Evolutionary conservation across 2,113 vertebrate species (phyloP).

Genomic region (Hippocampus abdominalis): DNA sequence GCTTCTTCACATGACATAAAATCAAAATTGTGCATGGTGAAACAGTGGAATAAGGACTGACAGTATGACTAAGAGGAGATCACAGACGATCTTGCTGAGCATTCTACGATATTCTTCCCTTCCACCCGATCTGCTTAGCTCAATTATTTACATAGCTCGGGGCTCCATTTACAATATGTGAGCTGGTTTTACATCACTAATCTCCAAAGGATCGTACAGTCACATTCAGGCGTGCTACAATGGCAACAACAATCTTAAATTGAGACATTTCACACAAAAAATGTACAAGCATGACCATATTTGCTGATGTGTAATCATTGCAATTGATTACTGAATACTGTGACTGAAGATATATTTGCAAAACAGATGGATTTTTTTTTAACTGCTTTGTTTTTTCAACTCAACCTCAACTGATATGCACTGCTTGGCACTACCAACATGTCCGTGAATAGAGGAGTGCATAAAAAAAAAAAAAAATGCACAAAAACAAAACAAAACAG

Average conservation of each 20-base stretch:
- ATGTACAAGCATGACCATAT: no score
- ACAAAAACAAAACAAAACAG: no score
- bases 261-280: background rate
- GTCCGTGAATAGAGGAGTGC: no score
- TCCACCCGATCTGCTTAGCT: conserved; percentile 51
- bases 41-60: background rate
- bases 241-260: conserved; percentile 43
- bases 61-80: background rate
- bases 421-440: no score
- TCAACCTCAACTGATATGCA: no score
- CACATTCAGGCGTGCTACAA: conserved; percentile 33
- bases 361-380: no score
- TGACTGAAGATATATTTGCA: no score
- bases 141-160: conserved; percentile 61
- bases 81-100: conserved; percentile 12
- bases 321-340: no score
- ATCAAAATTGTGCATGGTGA: background rate
- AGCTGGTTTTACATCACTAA: conserved; percentile 50
- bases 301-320: no score
- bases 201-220: conserved; percentile 26
- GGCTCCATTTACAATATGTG: conserved; percentile 53
- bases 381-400: no score
- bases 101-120: conserved; percentile 16
- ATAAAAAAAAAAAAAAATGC: no score
- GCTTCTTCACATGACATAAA: background rate